Base-by-base conservation (phyloP, 92 coral and sea anemone genomes). In the Meandrina meandrites region DNA sequence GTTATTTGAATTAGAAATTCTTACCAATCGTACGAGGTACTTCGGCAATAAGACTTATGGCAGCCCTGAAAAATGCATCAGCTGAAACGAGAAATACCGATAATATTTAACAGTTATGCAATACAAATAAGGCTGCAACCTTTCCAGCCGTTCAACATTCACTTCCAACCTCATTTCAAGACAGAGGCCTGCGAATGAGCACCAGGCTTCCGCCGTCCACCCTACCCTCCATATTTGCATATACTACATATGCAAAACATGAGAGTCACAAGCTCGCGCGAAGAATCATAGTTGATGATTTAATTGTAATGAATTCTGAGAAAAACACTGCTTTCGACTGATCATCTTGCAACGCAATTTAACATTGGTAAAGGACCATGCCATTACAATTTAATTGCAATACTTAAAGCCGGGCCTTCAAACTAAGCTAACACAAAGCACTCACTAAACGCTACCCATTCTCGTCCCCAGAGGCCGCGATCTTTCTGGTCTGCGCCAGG, bases 21-120 rank as follows among this genome's bases (percentile, higher is more conserved):
- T 79, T 68, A 97, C 99, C 99, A 80, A 97, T 92, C 10, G 94
- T 91, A 36, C 94, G 94, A 35, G 99, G 99, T 27, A 97, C 97
- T 56, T 97, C 99, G 27, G 97, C 84, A 53, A 97, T 85, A 12
- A 97, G 80, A 57, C 97, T 93, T 6, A 97, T 94, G 11, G 99
- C 97, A 16, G 98, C 97, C 88, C 77, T 91, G 84, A 95, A 91
- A 87, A 97, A 96, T 30, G 96, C 94, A 88, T 97, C 99, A 73
- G 95, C 99, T 97, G 81, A 75, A 94, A 82, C 54, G 50, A 58
- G 67, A 73, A 35, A 71, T 71, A 8, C 48, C 21, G 30, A 71
- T 35, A 5, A 37, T 11, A 37, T 34, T 71, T 17, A 18, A 69
- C 37, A 15, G 68, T 66, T 13, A 24, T 9, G 11, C 27, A 27